Evolutionary conservation across 2,113 vertebrate genomes (phyloP).

Genomic region (Charina bottae): DNA sequence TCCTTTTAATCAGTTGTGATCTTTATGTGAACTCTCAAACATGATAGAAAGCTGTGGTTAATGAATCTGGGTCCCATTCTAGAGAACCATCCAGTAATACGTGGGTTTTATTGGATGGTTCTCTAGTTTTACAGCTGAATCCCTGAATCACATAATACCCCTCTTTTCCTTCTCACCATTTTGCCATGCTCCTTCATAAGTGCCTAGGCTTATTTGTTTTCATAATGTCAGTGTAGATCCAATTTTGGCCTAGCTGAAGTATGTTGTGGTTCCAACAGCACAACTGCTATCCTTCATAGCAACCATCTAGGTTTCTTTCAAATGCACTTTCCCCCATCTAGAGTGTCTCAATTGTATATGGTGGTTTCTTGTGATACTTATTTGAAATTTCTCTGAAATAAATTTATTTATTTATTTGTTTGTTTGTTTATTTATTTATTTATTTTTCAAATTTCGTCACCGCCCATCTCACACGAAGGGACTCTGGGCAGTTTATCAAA

Average conservation of each 20-base stretch:
- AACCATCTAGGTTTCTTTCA: neutral
- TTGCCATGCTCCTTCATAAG: neutral
- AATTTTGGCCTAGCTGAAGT: neutral
- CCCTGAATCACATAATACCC: neutral
- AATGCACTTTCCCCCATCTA: neutral
- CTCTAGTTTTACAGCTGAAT: neutral
- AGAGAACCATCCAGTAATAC: no score
- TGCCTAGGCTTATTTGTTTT: neutral
- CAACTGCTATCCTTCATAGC: neutral
- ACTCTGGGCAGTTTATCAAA: neutral
- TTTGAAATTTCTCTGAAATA: conserved; percentile 21
- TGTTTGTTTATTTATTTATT: no score
- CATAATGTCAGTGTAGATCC: neutral
- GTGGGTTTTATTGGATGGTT: neutral
- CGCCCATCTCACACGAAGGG: no score
- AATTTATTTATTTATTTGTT: no score
- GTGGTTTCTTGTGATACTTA: neutral
- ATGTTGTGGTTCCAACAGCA: no score
- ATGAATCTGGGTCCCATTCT: no score
- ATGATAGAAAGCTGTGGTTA: neutral
- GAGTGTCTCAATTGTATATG: neutral
- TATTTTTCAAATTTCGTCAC: no score
- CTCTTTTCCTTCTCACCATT: neutral
- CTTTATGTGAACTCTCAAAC: neutral
- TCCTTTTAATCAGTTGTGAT: neutral